Conservation (phyloP, 1,140 invertebrate genomes). For the Dendrolimus punctatus region DNA sequence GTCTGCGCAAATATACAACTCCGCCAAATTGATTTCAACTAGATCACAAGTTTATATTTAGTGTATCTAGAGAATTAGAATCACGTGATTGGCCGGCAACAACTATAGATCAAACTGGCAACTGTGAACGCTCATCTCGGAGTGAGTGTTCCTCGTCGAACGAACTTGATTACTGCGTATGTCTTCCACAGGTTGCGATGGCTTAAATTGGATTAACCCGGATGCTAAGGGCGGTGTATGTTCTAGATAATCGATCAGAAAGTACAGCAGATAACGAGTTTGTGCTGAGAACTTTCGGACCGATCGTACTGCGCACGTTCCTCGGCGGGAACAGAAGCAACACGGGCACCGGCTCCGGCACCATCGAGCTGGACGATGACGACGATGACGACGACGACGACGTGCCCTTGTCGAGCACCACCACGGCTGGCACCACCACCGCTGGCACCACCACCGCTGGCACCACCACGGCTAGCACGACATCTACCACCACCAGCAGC, state of each 20-base stretch:
- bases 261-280: slow-evolving; percentile 80
- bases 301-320: slow-evolving; percentile 74
- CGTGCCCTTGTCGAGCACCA: slow-evolving; percentile 24
- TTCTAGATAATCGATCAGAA: slow-evolving; percentile 86
- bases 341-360: slow-evolving; percentile 41
- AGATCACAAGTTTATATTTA: too few relatives aligned
- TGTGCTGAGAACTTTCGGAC: slow-evolving; percentile 78
- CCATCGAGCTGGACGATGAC: slow-evolving; percentile 60
- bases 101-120: too few relatives aligned
- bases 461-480: slow-evolving; percentile 29
- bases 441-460: slow-evolving; percentile 35
- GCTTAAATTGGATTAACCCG: not conserved
- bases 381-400: slow-evolving; percentile 59
- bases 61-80: too few relatives aligned
- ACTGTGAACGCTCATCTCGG: too few relatives aligned
- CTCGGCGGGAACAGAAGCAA: slow-evolving; percentile 65
- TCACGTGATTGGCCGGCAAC: too few relatives aligned
- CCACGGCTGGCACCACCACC: slow-evolving; percentile 32
- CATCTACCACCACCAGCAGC: slow-evolving; percentile 19
- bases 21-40: too few relatives aligned
- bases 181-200: slow-evolving; percentile 13
- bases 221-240: slow-evolving; percentile 42
- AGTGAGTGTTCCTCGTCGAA: not conserved
- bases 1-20: too few relatives aligned
- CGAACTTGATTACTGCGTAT: slow-evolving; percentile 12